phyloP scores from a whole-genome alignment of 2,888 invertebrate species.

The Melangyna quadrimaculata region DNA sequence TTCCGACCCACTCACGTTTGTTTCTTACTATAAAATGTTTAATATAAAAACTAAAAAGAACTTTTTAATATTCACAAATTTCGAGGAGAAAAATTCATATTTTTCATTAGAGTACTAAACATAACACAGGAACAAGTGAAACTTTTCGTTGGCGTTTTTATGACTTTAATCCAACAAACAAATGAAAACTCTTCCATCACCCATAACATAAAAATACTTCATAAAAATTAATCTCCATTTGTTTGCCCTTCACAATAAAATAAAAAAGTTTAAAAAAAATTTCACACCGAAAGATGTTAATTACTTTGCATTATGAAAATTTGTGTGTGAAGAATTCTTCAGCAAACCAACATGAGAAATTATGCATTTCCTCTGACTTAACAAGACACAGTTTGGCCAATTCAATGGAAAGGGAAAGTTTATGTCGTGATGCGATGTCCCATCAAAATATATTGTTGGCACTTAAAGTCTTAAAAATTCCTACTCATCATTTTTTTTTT shows the following conservation, averaged over 20 bases:
- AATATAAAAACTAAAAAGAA: background rate
- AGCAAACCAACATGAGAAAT: conserved; percentile 7
- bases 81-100: background rate
- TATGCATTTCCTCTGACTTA: conserved; percentile 55
- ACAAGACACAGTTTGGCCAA: conserved; percentile 3
- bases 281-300: conserved; percentile 13
- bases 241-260: conserved; percentile 48
- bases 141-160: conserved; percentile 1
- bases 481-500: conserved; percentile 27
- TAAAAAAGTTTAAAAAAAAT: conserved; percentile 28
- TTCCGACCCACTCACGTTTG: too few species aligned
- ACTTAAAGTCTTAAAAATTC: conserved; percentile 20
- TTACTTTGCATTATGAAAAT: conserved; percentile 59
- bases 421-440: conserved; percentile 1
- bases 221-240: conserved; percentile 41
- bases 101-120: background rate
- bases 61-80: background rate
- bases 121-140: background rate
- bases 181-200: background rate
- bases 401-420: conserved; percentile 63
- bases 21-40: background rate
- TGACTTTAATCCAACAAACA: background rate
- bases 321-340: conserved; percentile 24
- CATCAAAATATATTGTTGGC: conserved; percentile 28
- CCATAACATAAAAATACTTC: background rate